These are phyloP conservation scores for Bungarus multicinctus DNA, from an alignment of 2,113 vertebrate genomes.

Conservation along the genomic window DNA sequence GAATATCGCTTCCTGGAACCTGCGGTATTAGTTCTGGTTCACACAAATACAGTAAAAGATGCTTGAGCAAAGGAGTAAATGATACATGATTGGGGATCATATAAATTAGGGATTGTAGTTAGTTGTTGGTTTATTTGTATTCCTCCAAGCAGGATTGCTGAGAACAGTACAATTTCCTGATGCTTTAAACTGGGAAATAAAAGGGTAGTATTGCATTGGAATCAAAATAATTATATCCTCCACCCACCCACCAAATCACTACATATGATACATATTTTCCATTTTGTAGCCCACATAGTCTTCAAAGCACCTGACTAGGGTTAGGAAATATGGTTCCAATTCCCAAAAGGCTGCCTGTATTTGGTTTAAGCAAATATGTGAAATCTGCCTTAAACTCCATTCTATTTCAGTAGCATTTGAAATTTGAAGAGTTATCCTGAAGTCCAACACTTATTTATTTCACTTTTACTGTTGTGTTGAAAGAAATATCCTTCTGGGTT, in stretches of 20 bases:
- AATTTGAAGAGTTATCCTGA: not conserved
- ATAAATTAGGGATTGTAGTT: not conserved
- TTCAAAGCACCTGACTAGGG: not conserved
- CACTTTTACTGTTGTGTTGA: too few species aligned
- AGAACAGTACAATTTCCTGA: not conserved
- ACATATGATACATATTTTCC: not conserved
- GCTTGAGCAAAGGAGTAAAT: not conserved
- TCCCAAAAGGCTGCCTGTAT: not conserved
- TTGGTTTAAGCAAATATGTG: not conserved
- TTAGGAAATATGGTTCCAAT: not conserved
- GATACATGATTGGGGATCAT: not conserved
- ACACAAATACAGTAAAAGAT: too few species aligned
- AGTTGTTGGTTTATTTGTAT: too few species aligned
- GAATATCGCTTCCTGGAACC: too few species aligned
- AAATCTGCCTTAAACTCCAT: not conserved
- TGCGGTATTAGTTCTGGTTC: too few species aligned
- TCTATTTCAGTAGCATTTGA: not conserved
- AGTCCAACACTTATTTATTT: too few species aligned
- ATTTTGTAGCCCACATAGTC: not conserved
- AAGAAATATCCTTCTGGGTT: too few species aligned
- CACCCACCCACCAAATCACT: not conserved
- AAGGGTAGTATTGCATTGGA: not conserved
- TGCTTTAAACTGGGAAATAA: not conserved
- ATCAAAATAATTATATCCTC: not conserved
- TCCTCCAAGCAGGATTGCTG: not conserved